Conservation (phyloP, 2,113 vertebrate genomes). For the Centrocercus urophasianus region DNA sequence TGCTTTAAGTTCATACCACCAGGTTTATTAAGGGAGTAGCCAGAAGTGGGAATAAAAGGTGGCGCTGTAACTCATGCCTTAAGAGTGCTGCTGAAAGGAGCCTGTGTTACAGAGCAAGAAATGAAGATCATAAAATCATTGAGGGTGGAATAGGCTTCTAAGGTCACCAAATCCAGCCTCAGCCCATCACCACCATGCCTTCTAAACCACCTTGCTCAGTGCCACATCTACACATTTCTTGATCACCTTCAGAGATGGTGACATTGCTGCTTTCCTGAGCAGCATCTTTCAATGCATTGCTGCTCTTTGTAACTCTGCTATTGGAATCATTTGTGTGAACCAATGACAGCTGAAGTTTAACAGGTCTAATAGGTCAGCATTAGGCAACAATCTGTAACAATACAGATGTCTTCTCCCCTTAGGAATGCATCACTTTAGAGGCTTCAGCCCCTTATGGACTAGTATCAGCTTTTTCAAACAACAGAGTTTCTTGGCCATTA, state of each 20-base stretch:
- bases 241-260: too few species aligned
- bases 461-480: not conserved
- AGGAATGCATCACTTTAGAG: not conserved
- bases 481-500: not conserved
- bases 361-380: not conserved
- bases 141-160: too few species aligned
- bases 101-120: not conserved
- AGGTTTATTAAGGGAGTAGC: not conserved
- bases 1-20: not conserved
- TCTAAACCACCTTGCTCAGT: too few species aligned
- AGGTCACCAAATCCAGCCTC: too few species aligned
- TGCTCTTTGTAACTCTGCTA: not conserved
- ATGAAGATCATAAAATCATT: too few species aligned
- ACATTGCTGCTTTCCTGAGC: too few species aligned
- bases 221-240: too few species aligned
- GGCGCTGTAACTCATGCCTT: not conserved
- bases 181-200: too few species aligned
- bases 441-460: not conserved
- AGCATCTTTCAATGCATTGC: too few species aligned
- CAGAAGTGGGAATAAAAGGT: not conserved
- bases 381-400: too few species aligned
- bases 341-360: not conserved
- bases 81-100: not conserved
- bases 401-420: not conserved
- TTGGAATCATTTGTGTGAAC: constrained; percentile 22